phyloP scores from a whole-genome alignment of 2,888 invertebrate species.

The Sarcophaga subvicina region DNA sequence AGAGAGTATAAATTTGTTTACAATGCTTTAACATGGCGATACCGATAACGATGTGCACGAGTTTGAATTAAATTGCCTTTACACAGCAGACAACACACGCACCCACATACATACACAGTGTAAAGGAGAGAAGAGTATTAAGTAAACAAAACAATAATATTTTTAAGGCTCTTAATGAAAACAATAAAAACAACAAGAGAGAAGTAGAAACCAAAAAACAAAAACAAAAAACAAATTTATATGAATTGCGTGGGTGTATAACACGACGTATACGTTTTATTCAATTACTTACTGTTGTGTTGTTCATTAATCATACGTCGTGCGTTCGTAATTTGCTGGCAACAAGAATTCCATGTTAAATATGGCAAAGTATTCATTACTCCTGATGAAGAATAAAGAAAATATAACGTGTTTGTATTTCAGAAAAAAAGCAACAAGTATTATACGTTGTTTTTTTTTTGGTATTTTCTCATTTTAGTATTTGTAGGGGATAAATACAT shows the following conservation, averaged over 20 bases:
- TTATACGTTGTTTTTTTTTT: neutral
- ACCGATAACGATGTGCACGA: neutral
- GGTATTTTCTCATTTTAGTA: neutral
- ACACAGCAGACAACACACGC: neutral
- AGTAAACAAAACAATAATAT: slow-evolving; percentile 4
- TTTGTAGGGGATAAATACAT: no score
- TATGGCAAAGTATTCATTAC: neutral
- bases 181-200: neutral
- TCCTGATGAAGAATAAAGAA: neutral
- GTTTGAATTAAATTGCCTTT: neutral
- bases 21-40: neutral
- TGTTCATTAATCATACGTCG: slow-evolving; percentile 28
- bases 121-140: neutral
- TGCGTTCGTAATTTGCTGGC: neutral
- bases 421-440: neutral
- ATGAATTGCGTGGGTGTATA: neutral
- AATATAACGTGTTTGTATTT: no score
- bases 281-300: neutral
- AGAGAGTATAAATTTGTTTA: neutral
- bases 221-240: neutral
- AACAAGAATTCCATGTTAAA: neutral
- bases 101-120: neutral
- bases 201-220: neutral
- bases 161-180: neutral
- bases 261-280: slow-evolving; percentile 20